Percentiles rank a stretch among this genome's conserved stretches.
These are phyloP conservation scores for Sphaeridia pumilis DNA, from an alignment of 2,888 invertebrate species.

Conservation along the genomic window DNA sequence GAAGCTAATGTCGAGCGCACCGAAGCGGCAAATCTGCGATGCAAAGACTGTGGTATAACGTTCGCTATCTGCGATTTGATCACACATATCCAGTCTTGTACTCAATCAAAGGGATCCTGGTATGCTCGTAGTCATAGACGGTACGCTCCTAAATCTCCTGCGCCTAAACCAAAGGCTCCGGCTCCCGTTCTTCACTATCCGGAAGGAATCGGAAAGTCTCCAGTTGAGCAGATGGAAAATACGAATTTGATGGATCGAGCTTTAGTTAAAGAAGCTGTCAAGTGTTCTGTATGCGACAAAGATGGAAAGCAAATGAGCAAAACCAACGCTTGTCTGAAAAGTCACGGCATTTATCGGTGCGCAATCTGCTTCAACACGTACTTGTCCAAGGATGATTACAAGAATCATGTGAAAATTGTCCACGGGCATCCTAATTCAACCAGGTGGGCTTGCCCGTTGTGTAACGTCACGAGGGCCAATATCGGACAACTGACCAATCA, in stretches of 20 bases:
- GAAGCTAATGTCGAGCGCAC: constrained; percentile 24
- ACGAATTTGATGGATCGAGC: constrained; percentile 20
- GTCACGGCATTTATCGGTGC: constrained; percentile 32
- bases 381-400: constrained; percentile 20
- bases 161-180: constrained; percentile 1
- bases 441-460: constrained; percentile 24
- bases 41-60: constrained; percentile 29
- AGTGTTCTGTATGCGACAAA: constrained; percentile 28
- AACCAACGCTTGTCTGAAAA: constrained; percentile 24
- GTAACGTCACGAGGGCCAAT: constrained; percentile 24
- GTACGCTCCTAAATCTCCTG: neutral
- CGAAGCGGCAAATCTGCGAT: constrained; percentile 23
- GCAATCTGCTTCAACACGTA: constrained; percentile 34
- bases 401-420: constrained; percentile 25
- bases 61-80: constrained; percentile 32
- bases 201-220: constrained; percentile 29
- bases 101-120: constrained; percentile 13
- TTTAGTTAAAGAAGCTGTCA: constrained; percentile 17
- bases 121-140: neutral
- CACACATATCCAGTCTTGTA: constrained; percentile 24
- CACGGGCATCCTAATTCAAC: constrained; percentile 15
- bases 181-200: constrained; percentile 13
- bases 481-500: constrained; percentile 32
- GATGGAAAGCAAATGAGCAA: constrained; percentile 20
- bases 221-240: constrained; percentile 28